Base-by-base conservation (phyloP, 2,888 invertebrate species). In the Limnephilus rhombicus region DNA sequence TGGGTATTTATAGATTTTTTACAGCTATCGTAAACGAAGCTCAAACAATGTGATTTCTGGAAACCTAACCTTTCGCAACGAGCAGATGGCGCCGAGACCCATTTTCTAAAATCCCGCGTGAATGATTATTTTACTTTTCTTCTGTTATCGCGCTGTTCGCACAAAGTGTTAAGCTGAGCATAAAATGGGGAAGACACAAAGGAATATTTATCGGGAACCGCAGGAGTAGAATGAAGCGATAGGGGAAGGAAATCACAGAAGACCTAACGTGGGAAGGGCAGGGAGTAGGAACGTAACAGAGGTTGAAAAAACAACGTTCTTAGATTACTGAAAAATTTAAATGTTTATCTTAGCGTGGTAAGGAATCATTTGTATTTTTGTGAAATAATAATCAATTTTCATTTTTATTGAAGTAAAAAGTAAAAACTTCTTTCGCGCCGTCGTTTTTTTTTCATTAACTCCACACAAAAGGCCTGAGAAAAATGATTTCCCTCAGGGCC, bases 131-230 rank as follows among this genome's bases (percentile, higher is more conserved):
- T 45, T 24, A 45, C 86, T n/a, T 45, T 86, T 86, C 49, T 45
- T 24, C 86, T 83, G 86, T 29, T 86, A 86, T 86, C 86, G 37
- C 86, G 29, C 31, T 9, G n/a, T 29, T 49, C 29, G 49, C 86
- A 86, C 49, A 86, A 86, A 86, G 86, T 45, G 86, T 45, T 41
- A 45, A 86, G 86, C 86, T 86, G 49, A 49, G 86, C 49, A 86
- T 86, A 86, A 86, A 86, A 86, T 49, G 41, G 86, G 12, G 45
- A 83, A 41, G 86, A 86, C 86, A 86, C 86, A 86, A 86, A 86
- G 49, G 86, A 86, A 45, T 86, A 86, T 86, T 86, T 86, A 86
- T 86, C 37, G 86, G 45, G 49, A 86, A 45, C 86, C 45, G 86
- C 29, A 41, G 24, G 49, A 37, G 86, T 83, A 68, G 68, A 68